Percentiles rank a stretch among this genome's conserved stretches.
Conservation (phyloP, 2,888 invertebrate species). For the Drosophila maculinotata region DNA sequence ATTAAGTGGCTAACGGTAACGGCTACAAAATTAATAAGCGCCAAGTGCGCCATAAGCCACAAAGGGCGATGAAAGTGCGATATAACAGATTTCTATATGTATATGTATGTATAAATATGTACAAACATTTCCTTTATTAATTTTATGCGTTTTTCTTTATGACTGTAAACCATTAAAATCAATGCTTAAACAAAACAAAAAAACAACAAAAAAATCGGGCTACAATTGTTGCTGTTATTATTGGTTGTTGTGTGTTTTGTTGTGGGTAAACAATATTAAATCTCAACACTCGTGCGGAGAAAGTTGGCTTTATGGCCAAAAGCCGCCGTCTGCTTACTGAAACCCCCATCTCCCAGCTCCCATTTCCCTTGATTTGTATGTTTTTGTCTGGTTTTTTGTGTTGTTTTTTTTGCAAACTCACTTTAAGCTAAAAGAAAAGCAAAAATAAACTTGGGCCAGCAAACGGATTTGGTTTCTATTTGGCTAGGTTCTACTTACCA, state of each 20-base stretch:
- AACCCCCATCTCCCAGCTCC: slow-evolving; percentile 5
- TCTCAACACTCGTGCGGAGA: slow-evolving; percentile 79
- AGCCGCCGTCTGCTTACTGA: slow-evolving; percentile 27
- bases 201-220: slow-evolving; percentile 34
- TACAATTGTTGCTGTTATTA: slow-evolving; percentile 59
- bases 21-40: slow-evolving; percentile 66
- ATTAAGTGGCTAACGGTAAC: slow-evolving; percentile 39
- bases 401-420: slow-evolving; percentile 63
- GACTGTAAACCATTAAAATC: slow-evolving; percentile 74
- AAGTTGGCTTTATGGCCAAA: slow-evolving; percentile 68
- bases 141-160: slow-evolving; percentile 51
- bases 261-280: slow-evolving; percentile 77
- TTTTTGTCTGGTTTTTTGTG: slow-evolving; percentile 2
- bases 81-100: slow-evolving; percentile 24
- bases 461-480: slow-evolving; percentile 43
- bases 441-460: no score
- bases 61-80: slow-evolving; percentile 76
- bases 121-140: slow-evolving; percentile 61
- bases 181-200: slow-evolving; percentile 46
- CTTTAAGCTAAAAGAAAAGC: slow-evolving; percentile 39
- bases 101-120: slow-evolving; percentile 1
- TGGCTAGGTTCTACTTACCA: slow-evolving; percentile 40
- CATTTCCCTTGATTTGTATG: slow-evolving; percentile 43
- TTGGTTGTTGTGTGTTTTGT: slow-evolving; percentile 19
- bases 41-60: slow-evolving; percentile 64